These are phyloP conservation scores for Leuciscus waleckii DNA, from an alignment of 2,797 vertebrate species.

Conservation along the genomic window DNA sequence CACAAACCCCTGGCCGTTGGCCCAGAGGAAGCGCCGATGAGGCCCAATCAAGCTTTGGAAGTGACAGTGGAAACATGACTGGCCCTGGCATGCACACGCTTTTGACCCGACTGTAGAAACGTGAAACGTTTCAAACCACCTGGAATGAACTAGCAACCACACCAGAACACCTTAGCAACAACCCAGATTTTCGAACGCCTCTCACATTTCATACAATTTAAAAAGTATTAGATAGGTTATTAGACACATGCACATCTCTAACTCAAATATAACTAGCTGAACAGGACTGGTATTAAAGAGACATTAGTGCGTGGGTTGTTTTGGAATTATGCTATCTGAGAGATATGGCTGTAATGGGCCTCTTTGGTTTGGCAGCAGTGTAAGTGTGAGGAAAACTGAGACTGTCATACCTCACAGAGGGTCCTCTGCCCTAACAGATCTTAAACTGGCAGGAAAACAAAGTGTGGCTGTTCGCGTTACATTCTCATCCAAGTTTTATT, in stretches of 20 bases:
- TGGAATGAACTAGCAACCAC: neutral
- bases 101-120: too few relatives aligned
- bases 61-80: neutral
- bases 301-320: neutral
- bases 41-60: neutral
- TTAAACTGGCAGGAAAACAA: conserved; percentile 29
- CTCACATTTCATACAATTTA: neutral
- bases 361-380: conserved; percentile 33
- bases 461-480: conserved; percentile 36
- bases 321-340: conserved; percentile 7
- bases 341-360: conserved; percentile 6
- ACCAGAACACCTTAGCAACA: neutral
- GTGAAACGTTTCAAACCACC: too few relatives aligned
- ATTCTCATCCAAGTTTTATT: conserved; percentile 46
- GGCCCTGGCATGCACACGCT: neutral
- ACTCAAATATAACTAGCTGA: conserved; percentile 10
- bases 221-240: neutral
- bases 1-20: neutral
- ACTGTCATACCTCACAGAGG: conserved; percentile 9
- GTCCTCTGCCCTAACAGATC: conserved; percentile 1
- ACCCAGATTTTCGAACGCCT: neutral
- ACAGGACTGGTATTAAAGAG: neutral
- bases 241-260: neutral
- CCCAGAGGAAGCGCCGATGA: neutral
- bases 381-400: conserved; percentile 31